These are phyloP conservation scores for Brachyistius frenatus DNA, from an alignment of 2,113 vertebrate species.

Conservation along the genomic window DNA sequence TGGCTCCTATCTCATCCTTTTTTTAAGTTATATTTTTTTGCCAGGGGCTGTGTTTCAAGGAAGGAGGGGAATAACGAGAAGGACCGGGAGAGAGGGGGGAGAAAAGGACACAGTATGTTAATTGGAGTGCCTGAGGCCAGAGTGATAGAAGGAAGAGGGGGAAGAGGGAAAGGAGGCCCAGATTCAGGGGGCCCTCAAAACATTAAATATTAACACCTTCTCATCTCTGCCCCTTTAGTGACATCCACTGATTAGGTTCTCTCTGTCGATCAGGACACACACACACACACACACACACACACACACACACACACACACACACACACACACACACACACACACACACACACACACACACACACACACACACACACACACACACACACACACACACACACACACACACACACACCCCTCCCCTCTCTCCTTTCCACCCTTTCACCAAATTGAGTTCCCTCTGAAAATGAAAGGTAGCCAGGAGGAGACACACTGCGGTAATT, in stretches of 20 bases:
- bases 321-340: constrained; percentile 20
- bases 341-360: not conserved
- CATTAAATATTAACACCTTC: constrained; percentile 88
- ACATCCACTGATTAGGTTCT: constrained; percentile 82
- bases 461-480: constrained; percentile 70
- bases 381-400: no score
- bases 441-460: constrained; percentile 75
- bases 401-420: constrained; percentile 8
- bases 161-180: constrained; percentile 56
- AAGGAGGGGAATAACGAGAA: constrained; percentile 41
- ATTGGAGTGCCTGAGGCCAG: constrained; percentile 79
- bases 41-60: constrained; percentile 59
- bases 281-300: constrained; percentile 24
- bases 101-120: constrained; percentile 72
- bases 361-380: constrained; percentile 42
- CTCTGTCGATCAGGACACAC: constrained; percentile 60
- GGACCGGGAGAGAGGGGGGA: constrained; percentile 35
- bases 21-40: constrained; percentile 53
- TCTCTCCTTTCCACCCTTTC: constrained; percentile 10
- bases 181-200: constrained; percentile 61
- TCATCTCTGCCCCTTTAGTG: constrained; percentile 81
- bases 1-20: constrained; percentile 19
- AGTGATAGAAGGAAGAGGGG: constrained; percentile 55
- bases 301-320: not conserved
- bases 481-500: constrained; percentile 67